Conservation (phyloP, 2,113 vertebrate genomes). For the Coptodon rendalli region DNA sequence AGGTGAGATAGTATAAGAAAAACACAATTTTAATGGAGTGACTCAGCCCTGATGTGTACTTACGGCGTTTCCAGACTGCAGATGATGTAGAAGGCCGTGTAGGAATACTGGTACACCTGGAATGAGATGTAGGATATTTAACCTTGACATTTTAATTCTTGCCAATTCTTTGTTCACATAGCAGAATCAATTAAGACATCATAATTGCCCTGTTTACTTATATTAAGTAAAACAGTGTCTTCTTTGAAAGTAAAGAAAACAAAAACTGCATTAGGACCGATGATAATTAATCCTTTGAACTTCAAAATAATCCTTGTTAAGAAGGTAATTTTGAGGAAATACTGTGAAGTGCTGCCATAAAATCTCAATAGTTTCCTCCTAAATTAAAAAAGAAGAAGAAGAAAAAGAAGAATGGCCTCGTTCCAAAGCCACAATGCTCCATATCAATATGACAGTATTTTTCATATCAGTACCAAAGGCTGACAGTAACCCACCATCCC, state of each 20-base stretch:
- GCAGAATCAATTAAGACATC: not conserved
- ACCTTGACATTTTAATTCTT: not conserved
- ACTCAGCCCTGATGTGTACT: slow-evolving; percentile 36
- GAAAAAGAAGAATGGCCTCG: not conserved
- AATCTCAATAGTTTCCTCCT: not conserved
- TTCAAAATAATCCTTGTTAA: not conserved
- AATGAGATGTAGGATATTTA: not conserved
- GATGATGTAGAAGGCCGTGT: slow-evolving; percentile 91
- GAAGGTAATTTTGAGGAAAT: not conserved
- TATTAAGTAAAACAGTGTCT: not conserved
- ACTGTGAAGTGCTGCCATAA: not conserved
- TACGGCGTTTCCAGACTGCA: slow-evolving; percentile 75
- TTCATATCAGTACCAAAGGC: not conserved
- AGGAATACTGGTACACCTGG: slow-evolving; percentile 90
- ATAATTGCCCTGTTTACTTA: not conserved
- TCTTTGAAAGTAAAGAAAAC: not conserved
- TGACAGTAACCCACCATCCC: not conserved
- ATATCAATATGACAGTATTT: not conserved
- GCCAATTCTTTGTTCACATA: not conserved
- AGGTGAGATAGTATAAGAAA: not conserved
- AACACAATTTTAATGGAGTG: not conserved
- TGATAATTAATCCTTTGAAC: not conserved
- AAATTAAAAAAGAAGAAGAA: not conserved
- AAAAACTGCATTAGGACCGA: not conserved
- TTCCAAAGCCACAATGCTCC: not conserved